Evolutionary conservation across 2,113 vertebrate genomes (phyloP).

Genomic region (Ancistrus triradiatus): DNA sequence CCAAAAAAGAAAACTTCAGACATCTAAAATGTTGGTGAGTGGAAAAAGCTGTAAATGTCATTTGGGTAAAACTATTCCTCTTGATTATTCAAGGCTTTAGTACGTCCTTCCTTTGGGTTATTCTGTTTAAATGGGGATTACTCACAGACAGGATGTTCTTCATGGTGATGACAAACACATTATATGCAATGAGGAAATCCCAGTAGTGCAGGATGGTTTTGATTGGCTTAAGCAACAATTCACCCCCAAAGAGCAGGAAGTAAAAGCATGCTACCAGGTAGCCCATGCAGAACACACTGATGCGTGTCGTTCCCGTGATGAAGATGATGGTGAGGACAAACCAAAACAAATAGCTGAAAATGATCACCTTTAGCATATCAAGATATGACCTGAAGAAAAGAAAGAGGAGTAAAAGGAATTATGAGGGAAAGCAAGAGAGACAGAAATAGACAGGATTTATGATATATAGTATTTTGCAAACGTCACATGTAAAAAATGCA

Average conservation of each 20-base stretch:
- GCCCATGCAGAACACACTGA: conserved; percentile 98
- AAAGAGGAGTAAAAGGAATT: too few relatives aligned
- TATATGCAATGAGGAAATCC: conserved; percentile 98
- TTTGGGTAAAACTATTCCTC: too few relatives aligned
- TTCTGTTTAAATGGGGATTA: conserved; percentile 15
- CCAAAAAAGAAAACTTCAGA: too few relatives aligned
- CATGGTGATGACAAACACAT: conserved; percentile 98
- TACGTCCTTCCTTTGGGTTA: neutral
- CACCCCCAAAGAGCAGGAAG: conserved; percentile 94
- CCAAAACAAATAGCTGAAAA: conserved; percentile 99
- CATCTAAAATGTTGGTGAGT: too few relatives aligned
- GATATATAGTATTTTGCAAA: too few relatives aligned
- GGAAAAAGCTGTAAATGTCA: too few relatives aligned
- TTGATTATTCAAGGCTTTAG: neutral
- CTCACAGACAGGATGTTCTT: conserved; percentile 95
- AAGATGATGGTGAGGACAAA: conserved; percentile 98
- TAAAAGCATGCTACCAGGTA: conserved; percentile 98
- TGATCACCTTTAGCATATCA: conserved; percentile 96
- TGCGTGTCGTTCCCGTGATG: conserved; percentile 94
- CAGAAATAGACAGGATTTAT: too few relatives aligned
- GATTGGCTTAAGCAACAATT: conserved; percentile 91
- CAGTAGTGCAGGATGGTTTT: conserved; percentile 92
- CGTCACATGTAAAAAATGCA: too few relatives aligned
- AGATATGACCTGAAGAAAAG: conserved; percentile 84
- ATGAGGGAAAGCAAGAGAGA: too few relatives aligned